A percentile compares a stretch with the other conserved stretches of the same genome.
Conservation (phyloP, 2,113 vertebrate genomes). For the Lepidothrix coronata region DNA sequence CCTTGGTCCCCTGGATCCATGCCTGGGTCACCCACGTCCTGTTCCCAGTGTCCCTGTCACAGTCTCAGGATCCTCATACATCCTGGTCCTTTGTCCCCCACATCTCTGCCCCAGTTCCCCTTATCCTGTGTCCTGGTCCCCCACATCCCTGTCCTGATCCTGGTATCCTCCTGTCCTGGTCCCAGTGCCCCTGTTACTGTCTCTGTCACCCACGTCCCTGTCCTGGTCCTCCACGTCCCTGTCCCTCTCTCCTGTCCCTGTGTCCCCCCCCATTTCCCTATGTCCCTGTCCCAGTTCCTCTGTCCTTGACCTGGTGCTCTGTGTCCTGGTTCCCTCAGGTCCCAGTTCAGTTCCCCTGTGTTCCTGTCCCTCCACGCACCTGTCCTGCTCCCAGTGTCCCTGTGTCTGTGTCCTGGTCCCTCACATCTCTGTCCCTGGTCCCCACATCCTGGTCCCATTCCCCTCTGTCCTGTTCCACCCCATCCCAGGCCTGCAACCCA, state of each 20-base stretch:
- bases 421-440: too few relatives aligned
- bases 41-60: neutral
- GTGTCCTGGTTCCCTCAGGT: too few relatives aligned
- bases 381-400: neutral
- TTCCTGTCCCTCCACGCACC: neutral
- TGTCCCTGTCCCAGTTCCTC: neutral
- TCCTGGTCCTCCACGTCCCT: neutral
- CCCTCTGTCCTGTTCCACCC: too few relatives aligned
- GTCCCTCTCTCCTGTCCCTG: neutral
- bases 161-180: neutral
- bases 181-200: neutral
- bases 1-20: too few relatives aligned
- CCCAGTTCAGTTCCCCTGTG: too few relatives aligned
- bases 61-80: neutral
- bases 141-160: neutral
- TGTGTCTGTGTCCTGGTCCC: neutral
- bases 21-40: too few relatives aligned
- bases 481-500: too few relatives aligned
- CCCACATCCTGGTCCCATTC: too few relatives aligned
- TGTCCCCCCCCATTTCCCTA: neutral
- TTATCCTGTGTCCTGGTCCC: too few relatives aligned
- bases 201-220: neutral
- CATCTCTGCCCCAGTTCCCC: neutral
- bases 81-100: neutral
- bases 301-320: neutral